phyloP scores from a whole-genome alignment of 2,113 vertebrate genomes.

The Tapirus terrestris region DNA sequence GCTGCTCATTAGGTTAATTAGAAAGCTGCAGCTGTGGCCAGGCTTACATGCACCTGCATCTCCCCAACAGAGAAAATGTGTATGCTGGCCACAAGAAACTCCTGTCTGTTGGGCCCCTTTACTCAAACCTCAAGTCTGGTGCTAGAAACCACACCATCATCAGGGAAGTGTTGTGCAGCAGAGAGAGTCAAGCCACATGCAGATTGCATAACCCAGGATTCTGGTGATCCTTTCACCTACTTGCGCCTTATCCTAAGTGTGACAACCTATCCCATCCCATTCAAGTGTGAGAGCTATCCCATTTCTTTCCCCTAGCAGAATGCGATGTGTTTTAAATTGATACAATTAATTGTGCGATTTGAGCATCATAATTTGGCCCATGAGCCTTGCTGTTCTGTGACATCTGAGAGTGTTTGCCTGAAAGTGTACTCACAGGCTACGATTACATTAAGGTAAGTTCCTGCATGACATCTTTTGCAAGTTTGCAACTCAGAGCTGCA shows the following conservation, averaged over 20 bases:
- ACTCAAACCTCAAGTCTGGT: not conserved
- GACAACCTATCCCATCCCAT: not conserved
- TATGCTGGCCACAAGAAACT: not conserved
- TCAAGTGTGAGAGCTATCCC: not conserved
- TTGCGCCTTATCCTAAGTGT: not conserved
- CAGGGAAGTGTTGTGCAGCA: not conserved
- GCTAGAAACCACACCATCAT: not conserved
- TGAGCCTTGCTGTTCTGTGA: not conserved
- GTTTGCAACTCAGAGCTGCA: not conserved
- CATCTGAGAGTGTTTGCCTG: not conserved
- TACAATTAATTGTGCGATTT: not conserved
- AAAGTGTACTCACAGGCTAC: not conserved
- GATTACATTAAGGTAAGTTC: not conserved
- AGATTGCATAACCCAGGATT: not conserved
- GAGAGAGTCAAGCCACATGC: not conserved
- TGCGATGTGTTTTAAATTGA: not conserved
- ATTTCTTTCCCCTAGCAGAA: not conserved
- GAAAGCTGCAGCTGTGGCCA: not conserved
- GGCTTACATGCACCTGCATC: not conserved
- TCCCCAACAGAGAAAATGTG: not conserved
- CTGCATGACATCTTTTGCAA: not conserved
- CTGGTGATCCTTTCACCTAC: not conserved
- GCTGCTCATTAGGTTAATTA: not conserved
- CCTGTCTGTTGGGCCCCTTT: not conserved
- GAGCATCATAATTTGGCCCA: not conserved